phyloP scores from a whole-genome alignment of 2,797 vertebrate species.

The Lagorchestes hirsutus region DNA sequence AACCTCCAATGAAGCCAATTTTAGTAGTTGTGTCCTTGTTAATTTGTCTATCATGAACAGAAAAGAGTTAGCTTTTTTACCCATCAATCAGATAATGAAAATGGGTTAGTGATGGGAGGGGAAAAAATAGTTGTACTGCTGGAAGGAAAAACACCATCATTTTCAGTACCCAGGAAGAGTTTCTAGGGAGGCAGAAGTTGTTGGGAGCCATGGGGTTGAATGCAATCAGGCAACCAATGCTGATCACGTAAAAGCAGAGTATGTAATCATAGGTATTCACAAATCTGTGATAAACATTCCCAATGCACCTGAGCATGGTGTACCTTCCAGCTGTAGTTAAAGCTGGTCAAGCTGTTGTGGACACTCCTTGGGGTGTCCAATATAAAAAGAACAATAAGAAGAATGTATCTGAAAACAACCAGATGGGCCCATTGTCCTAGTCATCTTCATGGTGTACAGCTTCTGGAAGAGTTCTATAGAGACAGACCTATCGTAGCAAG shows the following conservation, averaged over 20 bases:
- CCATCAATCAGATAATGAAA: background rate
- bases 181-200: constrained; percentile 1
- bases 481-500: background rate
- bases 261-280: background rate
- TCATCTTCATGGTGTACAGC: background rate
- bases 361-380: background rate
- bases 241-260: background rate
- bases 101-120: background rate
- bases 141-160: background rate
- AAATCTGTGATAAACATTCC: background rate
- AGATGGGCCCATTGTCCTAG: background rate
- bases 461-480: background rate
- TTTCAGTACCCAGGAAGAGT: background rate
- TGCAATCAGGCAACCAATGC: background rate
- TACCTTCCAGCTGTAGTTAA: background rate
- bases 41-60: background rate
- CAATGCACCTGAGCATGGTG: background rate
- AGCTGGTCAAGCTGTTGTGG: background rate
- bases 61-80: background rate
- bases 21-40: background rate
- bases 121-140: background rate
- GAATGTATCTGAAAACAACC: background rate
- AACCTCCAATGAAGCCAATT: background rate
- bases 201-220: background rate
- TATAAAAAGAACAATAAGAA: background rate